A percentile compares a stretch with the other conserved stretches of the same genome.
phyloP scores from a whole-genome alignment of 1,140 invertebrate species.

The Macrobrachium nipponense region DNA sequence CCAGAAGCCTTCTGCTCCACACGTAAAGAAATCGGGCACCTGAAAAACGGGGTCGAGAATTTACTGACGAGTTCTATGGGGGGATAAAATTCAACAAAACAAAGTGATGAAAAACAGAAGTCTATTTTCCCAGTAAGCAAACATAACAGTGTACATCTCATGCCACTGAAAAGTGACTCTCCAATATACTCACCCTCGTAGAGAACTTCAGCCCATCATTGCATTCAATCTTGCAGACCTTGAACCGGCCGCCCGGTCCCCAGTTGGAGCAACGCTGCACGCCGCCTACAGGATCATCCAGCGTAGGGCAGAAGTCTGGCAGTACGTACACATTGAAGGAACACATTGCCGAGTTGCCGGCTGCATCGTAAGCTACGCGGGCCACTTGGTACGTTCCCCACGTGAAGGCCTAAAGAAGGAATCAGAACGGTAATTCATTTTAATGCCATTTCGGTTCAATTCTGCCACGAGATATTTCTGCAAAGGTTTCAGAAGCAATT shows the following conservation, averaged over 20 bases:
- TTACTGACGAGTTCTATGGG: not conserved
- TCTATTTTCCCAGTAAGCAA: too few species aligned
- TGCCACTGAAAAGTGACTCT: too few species aligned
- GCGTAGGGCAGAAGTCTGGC: slow-evolving; percentile 89
- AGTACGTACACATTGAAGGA: slow-evolving; percentile 93
- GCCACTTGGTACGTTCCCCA: slow-evolving; percentile 95
- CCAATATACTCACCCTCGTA: slow-evolving; percentile 38
- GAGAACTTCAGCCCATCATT: slow-evolving; percentile 84
- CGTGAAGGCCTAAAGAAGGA: slow-evolving; percentile 79
- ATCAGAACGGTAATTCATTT: not conserved
- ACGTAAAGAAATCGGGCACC: slow-evolving; percentile 95
- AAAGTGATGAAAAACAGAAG: not conserved
- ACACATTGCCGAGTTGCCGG: slow-evolving; percentile 91
- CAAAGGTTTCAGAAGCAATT: too few species aligned
- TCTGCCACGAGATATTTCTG: too few species aligned
- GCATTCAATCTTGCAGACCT: slow-evolving; percentile 87
- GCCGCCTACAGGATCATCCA: slow-evolving; percentile 89
- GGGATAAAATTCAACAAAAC: not conserved
- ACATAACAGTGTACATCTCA: too few species aligned
- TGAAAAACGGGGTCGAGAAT: slow-evolving; percentile 73
- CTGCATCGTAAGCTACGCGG: slow-evolving; percentile 92
- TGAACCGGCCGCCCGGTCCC: slow-evolving; percentile 95
- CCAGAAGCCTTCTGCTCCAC: slow-evolving; percentile 96
- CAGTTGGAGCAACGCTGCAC: slow-evolving; percentile 92
- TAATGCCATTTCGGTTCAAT: not conserved